Evolutionary conservation across 2,113 vertebrate genomes (phyloP), one percentile per base, ranked within the genome.

Genomic region (Haemorhous mexicanus): DNA sequence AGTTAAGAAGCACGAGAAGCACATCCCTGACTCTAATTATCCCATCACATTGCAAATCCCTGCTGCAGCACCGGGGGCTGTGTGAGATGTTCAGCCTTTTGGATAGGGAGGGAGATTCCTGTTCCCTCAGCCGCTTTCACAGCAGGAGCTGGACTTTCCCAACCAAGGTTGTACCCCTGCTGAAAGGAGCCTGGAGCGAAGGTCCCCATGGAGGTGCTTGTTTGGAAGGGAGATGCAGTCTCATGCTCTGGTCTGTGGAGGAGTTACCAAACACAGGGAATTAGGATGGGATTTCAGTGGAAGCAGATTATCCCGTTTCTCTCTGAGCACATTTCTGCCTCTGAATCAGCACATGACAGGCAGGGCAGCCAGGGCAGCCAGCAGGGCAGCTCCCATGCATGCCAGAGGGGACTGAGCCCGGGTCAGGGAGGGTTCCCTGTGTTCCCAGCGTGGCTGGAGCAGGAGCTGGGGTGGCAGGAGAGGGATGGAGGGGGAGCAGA

Each of bases 221-320:
- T 93, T 81, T 76, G 87, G 80, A 84, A 87, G 21, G 16, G 73
- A 89, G 84, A 72, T 63, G 26, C 37, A 41, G 53, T 26, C 80
- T 64, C 14, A 1, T 72, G 84, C 56, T 74, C 41, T 2, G 12
- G 7, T 64, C 63, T 86, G 90, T 0, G 0, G 44, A 81, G 73
- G 53, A 82, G 27, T 82, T 92, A 84, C 77, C 77, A 56, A 85
- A 77, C 35, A 11, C 1, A 0, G 37, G 87, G 81, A 94, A 56
- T 87, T 82, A 92, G 77, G 91, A 81, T 92, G 80, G 69, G 86
- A 75, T 94, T 91, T 89, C 81, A 70, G 35, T 58, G 73, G 61
- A 59, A 88, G 73, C 10, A 5, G 66, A 87, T 95, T 89, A 87
- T 93, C 94, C 87, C 9, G 0, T 77, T 89, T 89, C 84, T 92